Evolutionary conservation across 1,140 invertebrate species (phyloP), one percentile per base, ranked within the genome.

Genomic region (Gonioctena quinquepunctata): DNA sequence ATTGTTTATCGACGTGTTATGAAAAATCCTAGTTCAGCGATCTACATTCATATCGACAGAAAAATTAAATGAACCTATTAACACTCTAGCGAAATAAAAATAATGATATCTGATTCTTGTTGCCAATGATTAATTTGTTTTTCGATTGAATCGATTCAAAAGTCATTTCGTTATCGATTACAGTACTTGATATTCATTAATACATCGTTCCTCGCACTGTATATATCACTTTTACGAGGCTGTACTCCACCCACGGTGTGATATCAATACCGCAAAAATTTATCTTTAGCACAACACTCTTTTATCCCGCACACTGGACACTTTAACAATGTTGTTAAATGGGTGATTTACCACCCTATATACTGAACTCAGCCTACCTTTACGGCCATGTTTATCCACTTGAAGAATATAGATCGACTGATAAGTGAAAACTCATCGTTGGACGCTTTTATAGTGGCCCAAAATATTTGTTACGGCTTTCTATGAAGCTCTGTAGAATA

Each of bases 401-500:
- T 62, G 26, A 62, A 27, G 60, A 62, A 27, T 42, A 42, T 18
- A 42, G 60, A 42, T 62, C 26, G 60, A 62, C 60, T 62, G 60
- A 62, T 62, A 62, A 62, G n/a, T 28, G 28, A 42, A 62, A 42
- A 48, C 18, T 19, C 21, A 62, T 48, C 22, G 60, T 8, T 16
- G 1, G 19, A 54, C 56, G 60, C 27, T 42, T 62, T 62, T 62
- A 62, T 62, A 62, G 13, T 42, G 13, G 60, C 60, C 60, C 23
- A 48, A 62, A 62, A 19, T 62, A 62, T 28, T 62, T 42, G 60
- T 62, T 11, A 62, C 26, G 42, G 28, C 60, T 62, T 62, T 62
- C 60, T 62, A 62, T 42, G 16, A 62, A 4, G 60, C 60, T 62
- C 18, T 62, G 60, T 62, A 62, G 60, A 62, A 62, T 62, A 62